Conservation (phyloP, 2,113 vertebrate species). For the Trematomus loennbergii region DNA sequence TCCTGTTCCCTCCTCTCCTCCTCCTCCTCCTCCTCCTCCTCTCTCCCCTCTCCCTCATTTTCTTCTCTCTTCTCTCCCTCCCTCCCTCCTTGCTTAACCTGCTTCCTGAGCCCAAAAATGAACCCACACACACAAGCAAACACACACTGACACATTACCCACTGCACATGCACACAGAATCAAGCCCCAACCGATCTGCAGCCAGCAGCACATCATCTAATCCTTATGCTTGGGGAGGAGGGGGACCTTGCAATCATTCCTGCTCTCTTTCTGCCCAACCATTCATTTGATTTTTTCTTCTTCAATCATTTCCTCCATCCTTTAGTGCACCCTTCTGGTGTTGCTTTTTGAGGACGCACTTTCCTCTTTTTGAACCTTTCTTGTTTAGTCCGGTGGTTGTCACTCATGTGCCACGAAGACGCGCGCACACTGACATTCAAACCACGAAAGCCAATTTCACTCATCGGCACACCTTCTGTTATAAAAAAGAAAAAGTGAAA, state of each 20-base stretch:
- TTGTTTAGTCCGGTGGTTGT: slow-evolving; percentile 5
- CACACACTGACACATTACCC: slow-evolving; percentile 42
- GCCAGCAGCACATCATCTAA: slow-evolving; percentile 75
- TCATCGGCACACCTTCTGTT: slow-evolving; percentile 4
- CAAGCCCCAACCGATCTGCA: slow-evolving; percentile 70
- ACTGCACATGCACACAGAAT: slow-evolving; percentile 57
- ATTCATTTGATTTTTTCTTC: slow-evolving; percentile 51
- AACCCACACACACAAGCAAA: slow-evolving; percentile 40
- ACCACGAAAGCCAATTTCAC: slow-evolving; percentile 13
- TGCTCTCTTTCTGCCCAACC: slow-evolving; percentile 46
- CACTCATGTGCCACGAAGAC: not conserved
- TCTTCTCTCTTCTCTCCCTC: slow-evolving; percentile 15
- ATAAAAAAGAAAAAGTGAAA: slow-evolving; percentile 13
- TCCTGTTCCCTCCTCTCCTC: slow-evolving; percentile 50
- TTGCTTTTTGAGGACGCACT: slow-evolving; percentile 20
- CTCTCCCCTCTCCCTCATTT: slow-evolving; percentile 20
- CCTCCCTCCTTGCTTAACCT: slow-evolving; percentile 54
- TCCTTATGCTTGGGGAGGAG: slow-evolving; percentile 61
- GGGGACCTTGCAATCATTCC: slow-evolving; percentile 48
- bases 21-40: slow-evolving; percentile 25
- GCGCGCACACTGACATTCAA: not conserved
- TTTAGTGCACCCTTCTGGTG: slow-evolving; percentile 34
- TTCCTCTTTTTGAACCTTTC: slow-evolving; percentile 28
- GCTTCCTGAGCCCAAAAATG: slow-evolving; percentile 60
- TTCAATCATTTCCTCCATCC: slow-evolving; percentile 40